Base-by-base conservation (phyloP, 1,140 invertebrate species). In the Lasioglossum albipes region DNA sequence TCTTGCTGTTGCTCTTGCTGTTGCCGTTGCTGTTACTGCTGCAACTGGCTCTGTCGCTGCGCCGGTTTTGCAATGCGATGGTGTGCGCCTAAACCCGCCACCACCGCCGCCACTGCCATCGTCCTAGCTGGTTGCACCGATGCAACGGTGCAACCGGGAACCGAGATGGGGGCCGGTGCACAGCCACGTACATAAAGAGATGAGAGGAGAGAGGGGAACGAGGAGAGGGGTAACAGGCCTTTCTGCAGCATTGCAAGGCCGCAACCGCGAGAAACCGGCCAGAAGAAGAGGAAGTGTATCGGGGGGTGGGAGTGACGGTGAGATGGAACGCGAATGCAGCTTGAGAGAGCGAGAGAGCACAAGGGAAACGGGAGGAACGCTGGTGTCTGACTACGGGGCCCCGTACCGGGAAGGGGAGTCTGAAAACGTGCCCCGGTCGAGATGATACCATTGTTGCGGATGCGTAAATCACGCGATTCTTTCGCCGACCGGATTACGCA, bases 221-320 rank as follows among this genome's bases (percentile, higher is more conserved):
- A 54, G 13, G 45, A 72, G 64, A 12, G 45, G 45, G 45, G 10
- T 13, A 13, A 12, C 72, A 72, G 81, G 57, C 78, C 75, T 83
- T 75, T 75, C 81, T 84, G 86, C 89, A 92, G 88, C 90, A 91
- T 92, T 91, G 92, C 92, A 92, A 92, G 91, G 92, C 89, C 91
- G 90, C 87, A 91, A 89, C 88, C 88, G 82, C 86, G 76, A 87
- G 86, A 83, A 87, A 87, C 87, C 83, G 79, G 76, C 79, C 73
- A 75, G 81, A 82, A 86, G 81, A 87, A 82, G 83, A 89, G 88
- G 83, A 88, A 88, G 85, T 83, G 7, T 20, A 2, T 13, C 22
- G 62, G 27, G 62, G 52, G 78, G 82, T 79, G 67, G 69, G 84
- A 84, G 86, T 67, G 82, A 85, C 84, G 73, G 42, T 66, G 61